A percentile compares a stretch with the other conserved stretches of the same genome.
Evolutionary conservation across 2,888 invertebrate genomes (phyloP).

Genomic region (Heteromurus nitidus): DNA sequence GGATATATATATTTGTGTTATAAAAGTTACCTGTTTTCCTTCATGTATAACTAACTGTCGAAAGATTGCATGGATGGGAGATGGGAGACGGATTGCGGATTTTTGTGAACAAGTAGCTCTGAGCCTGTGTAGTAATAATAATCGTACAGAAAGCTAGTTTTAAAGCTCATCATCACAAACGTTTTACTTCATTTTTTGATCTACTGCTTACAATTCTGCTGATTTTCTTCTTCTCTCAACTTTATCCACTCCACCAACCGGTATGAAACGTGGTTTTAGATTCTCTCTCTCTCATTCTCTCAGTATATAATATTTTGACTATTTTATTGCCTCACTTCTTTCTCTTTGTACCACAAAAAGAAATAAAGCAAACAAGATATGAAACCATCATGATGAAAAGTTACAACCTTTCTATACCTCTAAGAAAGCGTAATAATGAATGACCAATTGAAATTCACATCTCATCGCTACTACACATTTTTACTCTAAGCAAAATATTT

Average conservation of each 20-base stretch:
- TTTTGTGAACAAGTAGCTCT: constrained; percentile 11
- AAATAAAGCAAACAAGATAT: too few relatives aligned
- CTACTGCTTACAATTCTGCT: background rate
- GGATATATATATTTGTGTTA: background rate
- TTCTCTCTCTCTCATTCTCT: too few relatives aligned
- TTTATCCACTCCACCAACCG: background rate
- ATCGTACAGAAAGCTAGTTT: constrained; percentile 48
- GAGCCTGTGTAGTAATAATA: background rate
- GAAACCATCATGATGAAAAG: too few relatives aligned
- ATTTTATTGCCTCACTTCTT: constrained; percentile 3
- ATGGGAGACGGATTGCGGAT: constrained; percentile 49
- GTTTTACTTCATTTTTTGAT: constrained; percentile 31
- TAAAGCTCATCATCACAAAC: constrained; percentile 29
- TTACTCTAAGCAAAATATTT: constrained; percentile 29
- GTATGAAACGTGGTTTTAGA: background rate
- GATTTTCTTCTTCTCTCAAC: background rate
- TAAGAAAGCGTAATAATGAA: constrained; percentile 9
- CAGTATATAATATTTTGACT: background rate
- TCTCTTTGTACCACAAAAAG: constrained; percentile 3
- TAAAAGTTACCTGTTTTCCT: too few relatives aligned
- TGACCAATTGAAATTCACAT: constrained; percentile 17
- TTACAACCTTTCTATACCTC: constrained; percentile 46
- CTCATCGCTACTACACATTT: background rate
- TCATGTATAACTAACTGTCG: too few relatives aligned
- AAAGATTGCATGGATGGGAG: too few relatives aligned